Evolutionary conservation across 1,140 invertebrate genomes (phyloP), one percentile per base, ranked within the genome.

Genomic region (Camponotus pennsylvanicus): DNA sequence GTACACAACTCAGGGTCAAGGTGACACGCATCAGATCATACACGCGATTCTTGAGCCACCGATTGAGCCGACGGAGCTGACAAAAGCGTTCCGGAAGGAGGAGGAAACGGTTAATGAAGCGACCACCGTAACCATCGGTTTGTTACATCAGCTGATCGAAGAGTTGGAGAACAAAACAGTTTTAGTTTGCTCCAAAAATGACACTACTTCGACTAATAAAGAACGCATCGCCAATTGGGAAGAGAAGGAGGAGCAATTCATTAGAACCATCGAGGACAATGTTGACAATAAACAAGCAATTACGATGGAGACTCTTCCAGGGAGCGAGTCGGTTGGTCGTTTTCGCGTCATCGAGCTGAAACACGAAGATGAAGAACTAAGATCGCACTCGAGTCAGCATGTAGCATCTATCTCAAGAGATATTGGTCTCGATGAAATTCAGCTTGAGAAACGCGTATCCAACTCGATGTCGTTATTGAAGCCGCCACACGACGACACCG

Each of bases 91-190:
- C n/a, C 69, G 8, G 6, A 57, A 21, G 2, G 75, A 80, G 8
- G 83, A 79, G 45, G 77, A 90, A 13, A 45, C 15, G 7, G 37
- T 32, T 3, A 71, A 49, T 59, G 89, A 90, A 1, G 75, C 78
- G 13, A 70, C 64, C 1, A 87, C 21, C 21, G 64, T 78, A 13
- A 85, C 90, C 8, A 27, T 49, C 3, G 67, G 34, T 15, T 13
- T 91, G n/a, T 32, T 93, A 5, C 85, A 91, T 18, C 88, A 87
- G 11, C 73, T 92, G 80, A 92, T 92, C 61, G 88, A 90, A 18
- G 88, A 92, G 18, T 32, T 92, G 32, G 88, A 92, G 66, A 67
- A 76, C 8, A 88, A 86, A 13, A 3, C 59, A 1, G 55, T 45
- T 0, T 59, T 78, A 0, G 1, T n/a, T 8, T 8, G 21, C 13